Percentiles rank a stretch among this genome's conserved stretches.
These are phyloP conservation scores for Lysandra coridon DNA, from an alignment of 2,888 invertebrate species.

Conservation along the genomic window DNA sequence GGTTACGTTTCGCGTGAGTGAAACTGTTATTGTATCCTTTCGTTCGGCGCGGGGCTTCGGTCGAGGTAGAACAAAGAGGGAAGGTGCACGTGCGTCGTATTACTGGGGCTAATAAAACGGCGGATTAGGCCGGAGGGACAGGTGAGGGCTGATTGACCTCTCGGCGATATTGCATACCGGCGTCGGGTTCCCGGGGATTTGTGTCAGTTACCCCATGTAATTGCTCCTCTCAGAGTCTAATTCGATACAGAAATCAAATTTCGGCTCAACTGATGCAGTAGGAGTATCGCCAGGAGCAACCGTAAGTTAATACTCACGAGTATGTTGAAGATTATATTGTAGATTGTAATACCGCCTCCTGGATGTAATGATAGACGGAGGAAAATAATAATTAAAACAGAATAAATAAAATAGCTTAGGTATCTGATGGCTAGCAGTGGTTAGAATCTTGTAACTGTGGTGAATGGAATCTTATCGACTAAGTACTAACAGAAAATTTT, in stretches of 20 bases:
- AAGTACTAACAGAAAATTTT: too few species aligned
- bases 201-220: constrained; percentile 51
- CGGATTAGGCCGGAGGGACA: constrained; percentile 67
- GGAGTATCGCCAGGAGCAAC: not conserved
- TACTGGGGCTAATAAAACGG: constrained; percentile 75
- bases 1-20: constrained; percentile 41
- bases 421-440: too few species aligned
- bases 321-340: not conserved
- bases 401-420: too few species aligned
- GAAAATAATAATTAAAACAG: too few species aligned
- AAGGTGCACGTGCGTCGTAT: constrained; percentile 71
- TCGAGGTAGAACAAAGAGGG: constrained; percentile 67
- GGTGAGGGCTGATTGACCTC: constrained; percentile 77
- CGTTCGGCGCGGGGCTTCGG: constrained; percentile 44
- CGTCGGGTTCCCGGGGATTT: constrained; percentile 60
- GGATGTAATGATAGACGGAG: not conserved
- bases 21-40: constrained; percentile 43
- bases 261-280: not conserved
- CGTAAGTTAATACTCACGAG: not conserved
- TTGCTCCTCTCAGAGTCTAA: constrained; percentile 39
- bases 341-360: not conserved
- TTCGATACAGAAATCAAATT: constrained; percentile 19
- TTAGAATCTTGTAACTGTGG: too few species aligned
- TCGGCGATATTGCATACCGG: constrained; percentile 53
- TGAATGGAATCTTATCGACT: too few species aligned